A percentile compares a stretch with the other conserved stretches of the same genome.
These are phyloP conservation scores for Yponomeuta malinellus DNA, from an alignment of 2,888 invertebrate species.

Conservation along the genomic window DNA sequence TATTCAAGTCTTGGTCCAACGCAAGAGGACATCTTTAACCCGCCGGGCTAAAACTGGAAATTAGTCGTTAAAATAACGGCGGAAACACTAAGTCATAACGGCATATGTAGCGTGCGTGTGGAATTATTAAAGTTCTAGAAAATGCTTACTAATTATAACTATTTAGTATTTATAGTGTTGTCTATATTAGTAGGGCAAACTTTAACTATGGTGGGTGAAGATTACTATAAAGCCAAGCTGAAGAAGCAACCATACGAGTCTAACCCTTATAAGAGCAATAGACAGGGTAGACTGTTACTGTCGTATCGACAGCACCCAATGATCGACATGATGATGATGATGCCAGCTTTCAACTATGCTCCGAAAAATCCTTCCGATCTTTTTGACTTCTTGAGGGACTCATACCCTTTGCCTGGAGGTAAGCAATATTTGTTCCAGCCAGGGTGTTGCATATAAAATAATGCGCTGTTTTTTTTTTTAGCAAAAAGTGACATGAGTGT, in stretches of 20 bases:
- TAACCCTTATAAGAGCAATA: conserved; percentile 12
- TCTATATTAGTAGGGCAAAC: conserved; percentile 18
- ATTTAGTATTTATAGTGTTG: conserved; percentile 13
- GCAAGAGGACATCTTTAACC: not conserved
- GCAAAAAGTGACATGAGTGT: too few species aligned
- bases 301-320: conserved; percentile 36
- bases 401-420: conserved; percentile 52
- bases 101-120: not conserved
- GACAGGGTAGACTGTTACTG: conserved; percentile 30
- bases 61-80: not conserved
- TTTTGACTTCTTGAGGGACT: conserved; percentile 51
- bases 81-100: not conserved
- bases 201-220: not conserved
- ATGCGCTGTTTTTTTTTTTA: too few species aligned
- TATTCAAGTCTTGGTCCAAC: not conserved
- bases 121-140: too few species aligned
- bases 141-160: too few species aligned
- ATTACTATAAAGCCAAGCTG: conserved; percentile 9
- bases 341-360: conserved; percentile 31
- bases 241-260: conserved; percentile 5
- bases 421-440: conserved; percentile 25
- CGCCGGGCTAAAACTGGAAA: not conserved
- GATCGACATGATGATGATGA: conserved; percentile 38
- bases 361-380: conserved; percentile 33
- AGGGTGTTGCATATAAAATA: too few species aligned